phyloP scores from a whole-genome alignment of 2,113 vertebrate genomes.

The Vireo altiloquus region DNA sequence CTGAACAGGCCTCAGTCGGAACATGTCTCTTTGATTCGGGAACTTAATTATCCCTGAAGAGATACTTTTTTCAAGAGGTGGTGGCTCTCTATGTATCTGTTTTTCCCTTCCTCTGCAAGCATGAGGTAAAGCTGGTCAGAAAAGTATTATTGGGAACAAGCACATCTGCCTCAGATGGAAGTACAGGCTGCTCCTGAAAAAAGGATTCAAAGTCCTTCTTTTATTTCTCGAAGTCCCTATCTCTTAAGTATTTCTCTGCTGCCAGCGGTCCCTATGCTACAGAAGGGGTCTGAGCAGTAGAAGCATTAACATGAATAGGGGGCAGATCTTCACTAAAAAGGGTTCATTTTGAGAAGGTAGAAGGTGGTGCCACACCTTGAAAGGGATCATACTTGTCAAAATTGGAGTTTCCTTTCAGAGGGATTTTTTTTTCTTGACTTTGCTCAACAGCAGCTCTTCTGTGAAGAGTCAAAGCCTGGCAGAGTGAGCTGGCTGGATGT shows the following conservation, averaged over 20 bases:
- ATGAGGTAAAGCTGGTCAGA: neutral
- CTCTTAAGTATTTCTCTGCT: neutral
- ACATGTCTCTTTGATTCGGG: neutral
- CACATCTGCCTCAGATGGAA: neutral
- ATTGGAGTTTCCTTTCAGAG: accelerated
- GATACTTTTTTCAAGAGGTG: neutral
- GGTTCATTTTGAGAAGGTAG: neutral
- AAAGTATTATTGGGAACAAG: neutral
- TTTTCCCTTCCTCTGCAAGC: neutral
- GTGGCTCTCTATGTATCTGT: neutral
- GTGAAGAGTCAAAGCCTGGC: neutral
- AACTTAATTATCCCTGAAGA: neutral
- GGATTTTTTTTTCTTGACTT: neutral
- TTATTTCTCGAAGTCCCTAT: neutral
- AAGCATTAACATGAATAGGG: neutral
- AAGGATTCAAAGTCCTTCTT: neutral
- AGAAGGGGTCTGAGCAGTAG: neutral
- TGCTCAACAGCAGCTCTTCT: neutral
- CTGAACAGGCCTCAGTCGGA: neutral
- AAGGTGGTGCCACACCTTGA: neutral
- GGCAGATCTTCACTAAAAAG: neutral
- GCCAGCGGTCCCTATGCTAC: neutral
- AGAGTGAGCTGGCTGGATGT: neutral
- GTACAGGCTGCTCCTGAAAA: neutral
- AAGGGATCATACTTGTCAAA: neutral